A percentile compares a stretch with the other conserved stretches of the same genome.
phyloP scores from a whole-genome alignment of 2,113 vertebrate species.

The Phrynosoma blainvillii region DNA sequence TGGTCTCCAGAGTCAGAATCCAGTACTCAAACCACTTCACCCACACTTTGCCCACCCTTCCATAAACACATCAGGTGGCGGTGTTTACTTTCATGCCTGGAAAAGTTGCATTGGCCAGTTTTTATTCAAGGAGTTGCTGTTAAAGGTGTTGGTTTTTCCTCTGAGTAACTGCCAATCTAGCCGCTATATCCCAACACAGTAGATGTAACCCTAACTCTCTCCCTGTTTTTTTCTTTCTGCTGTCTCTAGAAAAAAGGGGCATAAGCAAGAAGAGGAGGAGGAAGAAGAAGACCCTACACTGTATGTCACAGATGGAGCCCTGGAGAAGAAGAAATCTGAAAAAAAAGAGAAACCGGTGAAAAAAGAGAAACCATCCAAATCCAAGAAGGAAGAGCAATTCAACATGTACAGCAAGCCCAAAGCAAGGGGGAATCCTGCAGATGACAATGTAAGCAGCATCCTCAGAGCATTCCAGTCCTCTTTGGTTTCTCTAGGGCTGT shows the following conservation, averaged over 20 bases:
- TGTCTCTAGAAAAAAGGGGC: background rate
- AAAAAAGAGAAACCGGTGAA: background rate
- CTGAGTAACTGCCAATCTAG: background rate
- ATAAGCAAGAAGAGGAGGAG: background rate
- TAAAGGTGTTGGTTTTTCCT: background rate
- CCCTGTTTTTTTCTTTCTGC: background rate
- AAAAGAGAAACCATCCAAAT: background rate
- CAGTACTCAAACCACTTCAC: no score
- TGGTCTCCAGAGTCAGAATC: no score
- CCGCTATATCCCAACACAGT: background rate
- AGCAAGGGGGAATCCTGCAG: background rate
- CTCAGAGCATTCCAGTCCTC: background rate
- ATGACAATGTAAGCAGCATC: background rate
- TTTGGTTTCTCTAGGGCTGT: background rate
- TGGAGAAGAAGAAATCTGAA: background rate
- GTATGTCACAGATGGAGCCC: background rate
- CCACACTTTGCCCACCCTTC: no score
- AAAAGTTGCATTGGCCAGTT: background rate
- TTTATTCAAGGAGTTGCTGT: background rate
- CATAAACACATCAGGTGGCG: no score
- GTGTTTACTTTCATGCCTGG: background rate
- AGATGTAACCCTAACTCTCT: no score
- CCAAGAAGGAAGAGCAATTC: background rate
- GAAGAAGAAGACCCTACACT: background rate
- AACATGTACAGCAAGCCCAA: slow-evolving; percentile 15